Conservation (phyloP, 2,888 invertebrate genomes). For the Galerucella nymphaeae region DNA sequence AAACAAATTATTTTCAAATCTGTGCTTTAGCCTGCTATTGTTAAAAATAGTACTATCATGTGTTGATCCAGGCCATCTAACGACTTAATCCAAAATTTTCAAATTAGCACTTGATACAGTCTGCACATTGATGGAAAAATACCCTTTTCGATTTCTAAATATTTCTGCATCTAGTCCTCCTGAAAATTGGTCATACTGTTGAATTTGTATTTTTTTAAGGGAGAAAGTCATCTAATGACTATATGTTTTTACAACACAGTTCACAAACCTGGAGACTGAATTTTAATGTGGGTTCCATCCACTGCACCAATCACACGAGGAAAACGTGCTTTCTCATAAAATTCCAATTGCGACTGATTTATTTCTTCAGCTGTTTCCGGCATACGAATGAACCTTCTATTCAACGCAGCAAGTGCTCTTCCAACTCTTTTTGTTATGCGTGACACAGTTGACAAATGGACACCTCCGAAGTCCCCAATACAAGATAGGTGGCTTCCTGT, state of each 20-base stretch:
- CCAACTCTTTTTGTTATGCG: background rate
- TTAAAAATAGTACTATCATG: no score
- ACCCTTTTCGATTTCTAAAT: no score
- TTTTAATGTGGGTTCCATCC: slow-evolving; percentile 24
- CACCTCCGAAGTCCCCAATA: slow-evolving; percentile 12
- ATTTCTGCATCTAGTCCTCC: slow-evolving; percentile 50
- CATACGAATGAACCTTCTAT: slow-evolving; percentile 4
- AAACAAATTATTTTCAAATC: no score
- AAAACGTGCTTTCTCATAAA: slow-evolving; percentile 20
- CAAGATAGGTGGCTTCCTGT: slow-evolving; percentile 9
- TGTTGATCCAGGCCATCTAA: no score
- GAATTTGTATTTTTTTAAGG: slow-evolving; percentile 10
- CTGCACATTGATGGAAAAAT: no score
- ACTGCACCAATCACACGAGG: slow-evolving; percentile 19
- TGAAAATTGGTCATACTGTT: slow-evolving; percentile 15
- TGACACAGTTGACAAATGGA: background rate
- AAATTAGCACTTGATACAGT: no score
- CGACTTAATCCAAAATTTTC: no score
- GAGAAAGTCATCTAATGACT: background rate
- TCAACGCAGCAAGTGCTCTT: background rate
- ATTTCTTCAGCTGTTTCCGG: slow-evolving; percentile 6
- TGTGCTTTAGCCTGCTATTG: no score
- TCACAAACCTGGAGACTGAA: slow-evolving; percentile 12
- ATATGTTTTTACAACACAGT: background rate
- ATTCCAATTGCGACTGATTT: background rate